phyloP scores from a whole-genome alignment of 2,113 vertebrate species.

The Peromyscus maniculatus region DNA sequence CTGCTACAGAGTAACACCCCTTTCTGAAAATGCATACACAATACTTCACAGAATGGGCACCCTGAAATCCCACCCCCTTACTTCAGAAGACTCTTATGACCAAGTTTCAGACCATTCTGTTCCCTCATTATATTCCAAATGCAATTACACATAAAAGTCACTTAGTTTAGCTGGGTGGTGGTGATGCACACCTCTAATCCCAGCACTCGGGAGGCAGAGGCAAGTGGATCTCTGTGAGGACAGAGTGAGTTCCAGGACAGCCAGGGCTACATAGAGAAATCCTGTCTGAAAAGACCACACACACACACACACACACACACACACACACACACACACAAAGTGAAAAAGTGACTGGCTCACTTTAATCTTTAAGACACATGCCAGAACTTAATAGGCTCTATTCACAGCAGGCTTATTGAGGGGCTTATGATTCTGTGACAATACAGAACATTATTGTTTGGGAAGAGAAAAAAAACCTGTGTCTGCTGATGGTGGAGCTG shows the following conservation, averaged over 20 bases:
- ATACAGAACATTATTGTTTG: neutral
- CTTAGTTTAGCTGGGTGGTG: neutral
- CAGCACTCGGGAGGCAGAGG: neutral
- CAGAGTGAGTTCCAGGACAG: neutral
- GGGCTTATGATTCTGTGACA: neutral
- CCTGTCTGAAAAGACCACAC: neutral
- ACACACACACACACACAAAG: too few species aligned
- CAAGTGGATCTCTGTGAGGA: neutral
- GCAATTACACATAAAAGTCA: constrained; percentile 19
- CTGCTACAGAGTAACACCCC: neutral
- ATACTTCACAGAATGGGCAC: neutral
- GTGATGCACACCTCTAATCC: neutral
- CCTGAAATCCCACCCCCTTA: neutral
- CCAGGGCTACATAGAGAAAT: neutral
- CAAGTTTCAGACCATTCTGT: neutral
- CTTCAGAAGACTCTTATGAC: neutral
- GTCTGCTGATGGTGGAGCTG: neutral
- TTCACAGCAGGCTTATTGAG: constrained; percentile 4
- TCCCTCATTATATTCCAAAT: constrained; percentile 56
- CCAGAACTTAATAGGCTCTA: neutral
- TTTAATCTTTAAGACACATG: constrained; percentile 36
- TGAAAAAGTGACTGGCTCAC: neutral
- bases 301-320: neutral
- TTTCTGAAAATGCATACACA: neutral
- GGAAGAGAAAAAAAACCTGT: neutral